Evolutionary conservation across 2,888 invertebrate genomes (phyloP).

Genomic region (Dasypolia templi): DNA sequence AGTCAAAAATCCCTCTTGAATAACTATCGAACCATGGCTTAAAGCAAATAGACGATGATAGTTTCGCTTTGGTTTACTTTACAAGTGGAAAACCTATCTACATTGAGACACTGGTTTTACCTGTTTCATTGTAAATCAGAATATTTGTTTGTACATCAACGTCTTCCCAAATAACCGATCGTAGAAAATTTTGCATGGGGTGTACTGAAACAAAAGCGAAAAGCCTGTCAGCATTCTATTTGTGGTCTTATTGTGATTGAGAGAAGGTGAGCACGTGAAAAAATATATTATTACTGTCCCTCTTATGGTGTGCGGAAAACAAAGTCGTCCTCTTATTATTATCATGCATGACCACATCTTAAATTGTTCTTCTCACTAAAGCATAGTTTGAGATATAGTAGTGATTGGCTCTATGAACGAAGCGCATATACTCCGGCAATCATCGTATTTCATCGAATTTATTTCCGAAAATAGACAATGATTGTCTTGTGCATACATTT

Average conservation of each 20-base stretch:
- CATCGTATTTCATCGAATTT: background rate
- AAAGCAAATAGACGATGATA: too few relatives aligned
- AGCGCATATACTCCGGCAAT: background rate
- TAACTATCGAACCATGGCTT: background rate
- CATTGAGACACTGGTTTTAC: slow-evolving; percentile 59
- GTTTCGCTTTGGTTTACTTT: background rate
- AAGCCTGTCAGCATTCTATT: background rate
- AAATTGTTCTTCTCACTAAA: background rate
- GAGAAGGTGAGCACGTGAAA: background rate
- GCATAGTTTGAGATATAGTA: background rate
- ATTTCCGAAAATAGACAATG: background rate
- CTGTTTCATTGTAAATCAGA: slow-evolving; percentile 75
- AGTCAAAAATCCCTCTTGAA: background rate
- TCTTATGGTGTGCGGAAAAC: background rate
- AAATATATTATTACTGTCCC: too few relatives aligned
- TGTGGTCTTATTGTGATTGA: background rate
- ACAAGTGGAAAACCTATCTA: background rate
- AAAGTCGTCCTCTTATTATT: background rate
- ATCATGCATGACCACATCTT: background rate
- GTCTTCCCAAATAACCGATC: slow-evolving; percentile 74
- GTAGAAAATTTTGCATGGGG: slow-evolving; percentile 72
- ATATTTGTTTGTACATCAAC: slow-evolving; percentile 77
- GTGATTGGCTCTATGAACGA: background rate
- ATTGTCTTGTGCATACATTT: background rate
- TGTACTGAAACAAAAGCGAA: slow-evolving; percentile 70